Percentiles rank a stretch among this genome's conserved stretches.
These are phyloP conservation scores for Luidia sarsii DNA, from an alignment of 53 echinoderm and acorn worm species.

Conservation along the genomic window DNA sequence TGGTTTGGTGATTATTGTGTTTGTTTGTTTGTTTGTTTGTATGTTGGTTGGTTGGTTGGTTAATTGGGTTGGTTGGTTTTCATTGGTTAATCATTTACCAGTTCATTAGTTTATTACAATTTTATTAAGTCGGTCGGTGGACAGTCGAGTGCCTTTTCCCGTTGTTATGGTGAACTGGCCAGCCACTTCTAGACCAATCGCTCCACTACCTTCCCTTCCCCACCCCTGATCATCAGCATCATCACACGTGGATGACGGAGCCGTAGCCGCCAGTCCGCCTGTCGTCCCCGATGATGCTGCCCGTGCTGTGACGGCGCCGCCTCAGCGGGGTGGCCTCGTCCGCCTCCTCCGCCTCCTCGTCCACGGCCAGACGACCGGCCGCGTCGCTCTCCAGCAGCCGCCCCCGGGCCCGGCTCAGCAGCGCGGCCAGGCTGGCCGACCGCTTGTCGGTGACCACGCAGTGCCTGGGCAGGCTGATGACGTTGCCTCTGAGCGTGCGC, in stretches of 20 bases:
- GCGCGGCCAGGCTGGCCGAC: not conserved
- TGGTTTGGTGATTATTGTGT: no score
- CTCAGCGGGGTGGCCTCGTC: constrained; percentile 17
- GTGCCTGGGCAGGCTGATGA: constrained; percentile 16
- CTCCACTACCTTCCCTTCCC: no score
- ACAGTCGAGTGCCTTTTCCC: no score
- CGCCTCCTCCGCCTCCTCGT: constrained; percentile 8
- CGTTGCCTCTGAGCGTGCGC: constrained; percentile 38
- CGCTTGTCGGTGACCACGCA: not conserved
- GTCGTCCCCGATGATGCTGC: constrained; percentile 12
- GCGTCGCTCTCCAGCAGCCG: no score
- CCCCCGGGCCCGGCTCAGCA: not conserved
- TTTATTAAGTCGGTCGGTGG: no score
- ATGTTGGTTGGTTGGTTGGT: no score
- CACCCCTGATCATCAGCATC: no score
- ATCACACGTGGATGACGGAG: constrained; percentile 12
- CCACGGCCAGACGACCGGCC: not conserved
- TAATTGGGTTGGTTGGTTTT: no score
- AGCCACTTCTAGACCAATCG: no score
- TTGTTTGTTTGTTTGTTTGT: no score
- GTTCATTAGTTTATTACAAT: no score
- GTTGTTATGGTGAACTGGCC: not conserved
- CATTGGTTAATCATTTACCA: no score
- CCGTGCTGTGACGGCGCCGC: constrained; percentile 24
- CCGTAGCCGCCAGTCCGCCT: not conserved